Conservation (phyloP, 2,113 vertebrate species). For the Leptobrachium ailaonicum region DNA sequence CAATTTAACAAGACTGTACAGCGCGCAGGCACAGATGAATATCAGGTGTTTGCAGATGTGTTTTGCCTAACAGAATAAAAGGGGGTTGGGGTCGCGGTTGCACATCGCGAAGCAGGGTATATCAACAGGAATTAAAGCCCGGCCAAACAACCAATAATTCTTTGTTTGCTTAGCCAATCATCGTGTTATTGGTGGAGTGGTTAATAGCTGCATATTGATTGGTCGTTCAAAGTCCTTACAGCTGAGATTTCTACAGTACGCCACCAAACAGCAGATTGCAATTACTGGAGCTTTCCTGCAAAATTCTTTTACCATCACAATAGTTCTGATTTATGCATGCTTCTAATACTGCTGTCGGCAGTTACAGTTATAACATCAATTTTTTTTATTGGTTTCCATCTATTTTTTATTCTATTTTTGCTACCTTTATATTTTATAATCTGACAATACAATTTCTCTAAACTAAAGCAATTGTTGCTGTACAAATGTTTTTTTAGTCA, state of each 20-base stretch:
- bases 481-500: slow-evolving; percentile 5
- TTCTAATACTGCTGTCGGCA: slow-evolving; percentile 53
- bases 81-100: slow-evolving; percentile 8
- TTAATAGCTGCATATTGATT: slow-evolving; percentile 75
- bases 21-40: slow-evolving; percentile 75
- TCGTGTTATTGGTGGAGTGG: slow-evolving; percentile 85
- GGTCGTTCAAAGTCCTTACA: slow-evolving; percentile 68
- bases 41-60: slow-evolving; percentile 96
- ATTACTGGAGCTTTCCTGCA: slow-evolving; percentile 57
- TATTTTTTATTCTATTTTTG: slow-evolving; percentile 42
- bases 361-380: slow-evolving; percentile 52
- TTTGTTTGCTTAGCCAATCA: slow-evolving; percentile 93
- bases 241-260: slow-evolving; percentile 65
- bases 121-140: slow-evolving; percentile 69
- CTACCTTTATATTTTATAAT: background rate
- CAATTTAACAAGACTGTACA: slow-evolving; percentile 91
- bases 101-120: slow-evolving; percentile 10
- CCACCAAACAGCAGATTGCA: slow-evolving; percentile 60
- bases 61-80: slow-evolving; percentile 66
- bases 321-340: slow-evolving; percentile 65
- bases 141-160: slow-evolving; percentile 85
- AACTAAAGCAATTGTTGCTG: slow-evolving; percentile 11
- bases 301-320: slow-evolving; percentile 52
- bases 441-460: background rate
- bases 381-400: slow-evolving; percentile 53